phyloP scores from a whole-genome alignment of 2,113 vertebrate species.

The Haemorhous mexicanus region DNA sequence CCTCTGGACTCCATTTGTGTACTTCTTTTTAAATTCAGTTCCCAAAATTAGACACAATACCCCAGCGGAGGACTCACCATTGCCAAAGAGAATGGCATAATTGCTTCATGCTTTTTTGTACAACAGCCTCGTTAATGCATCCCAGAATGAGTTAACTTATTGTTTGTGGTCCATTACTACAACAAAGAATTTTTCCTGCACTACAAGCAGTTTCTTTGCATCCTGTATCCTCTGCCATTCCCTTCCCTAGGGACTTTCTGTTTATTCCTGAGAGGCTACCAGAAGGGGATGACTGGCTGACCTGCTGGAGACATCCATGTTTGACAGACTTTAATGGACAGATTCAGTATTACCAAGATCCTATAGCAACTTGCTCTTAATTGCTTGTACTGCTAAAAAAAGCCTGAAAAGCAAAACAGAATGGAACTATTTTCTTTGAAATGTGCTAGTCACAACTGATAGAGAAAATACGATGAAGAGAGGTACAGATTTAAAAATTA shows the following conservation, averaged over 20 bases:
- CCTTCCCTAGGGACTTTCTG: neutral
- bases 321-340: neutral
- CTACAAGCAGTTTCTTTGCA: neutral
- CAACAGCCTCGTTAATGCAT: neutral
- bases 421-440: neutral
- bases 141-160: slow-evolving; percentile 10
- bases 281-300: neutral
- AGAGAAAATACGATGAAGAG: neutral
- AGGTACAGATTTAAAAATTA: neutral
- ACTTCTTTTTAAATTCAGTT: neutral
- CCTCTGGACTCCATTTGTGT: neutral
- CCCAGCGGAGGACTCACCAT: neutral
- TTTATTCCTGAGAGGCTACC: slow-evolving; percentile 9
- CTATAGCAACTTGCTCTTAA: neutral
- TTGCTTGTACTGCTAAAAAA: neutral
- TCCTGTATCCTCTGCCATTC: neutral
- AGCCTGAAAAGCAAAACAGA: neutral
- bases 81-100: neutral
- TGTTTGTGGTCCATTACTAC: neutral
- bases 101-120: neutral
- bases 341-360: neutral
- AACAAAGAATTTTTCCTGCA: slow-evolving; percentile 12
- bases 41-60: neutral
- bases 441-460: neutral
- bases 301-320: neutral